Percentiles rank a stretch among this genome's conserved stretches.
Evolutionary conservation across 2,797 vertebrate species (phyloP).

Genomic region (Alauda arvensis): DNA sequence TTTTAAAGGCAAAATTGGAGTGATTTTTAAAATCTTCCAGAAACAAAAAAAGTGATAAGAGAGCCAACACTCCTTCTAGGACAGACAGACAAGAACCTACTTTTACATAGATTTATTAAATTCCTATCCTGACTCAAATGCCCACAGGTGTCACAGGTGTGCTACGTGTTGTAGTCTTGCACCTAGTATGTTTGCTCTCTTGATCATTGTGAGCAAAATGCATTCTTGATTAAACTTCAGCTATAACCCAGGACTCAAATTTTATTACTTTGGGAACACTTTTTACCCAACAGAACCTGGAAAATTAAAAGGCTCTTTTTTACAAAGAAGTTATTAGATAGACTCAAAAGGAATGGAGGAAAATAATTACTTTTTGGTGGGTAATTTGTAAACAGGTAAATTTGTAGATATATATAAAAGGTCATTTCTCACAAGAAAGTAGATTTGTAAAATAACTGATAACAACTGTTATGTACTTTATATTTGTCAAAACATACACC

Average conservation of each 20-base stretch:
- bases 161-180: neutral
- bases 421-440: neutral
- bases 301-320: neutral
- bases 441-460: neutral
- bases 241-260: neutral
- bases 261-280: neutral
- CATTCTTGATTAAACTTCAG: neutral
- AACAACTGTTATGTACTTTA: neutral
- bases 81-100: neutral
- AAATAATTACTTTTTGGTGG: neutral
- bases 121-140: neutral
- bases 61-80: neutral
- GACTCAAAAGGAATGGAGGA: neutral
- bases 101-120: neutral
- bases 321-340: neutral
- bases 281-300: neutral
- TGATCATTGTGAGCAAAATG: neutral
- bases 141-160: neutral
- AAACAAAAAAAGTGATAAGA: neutral
- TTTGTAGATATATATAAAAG: neutral
- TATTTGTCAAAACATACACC: neutral
- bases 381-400: neutral
- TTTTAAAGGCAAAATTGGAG: neutral
- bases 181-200: neutral
- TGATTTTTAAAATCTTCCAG: neutral